Evolutionary conservation across 1,140 invertebrate genomes (phyloP), one percentile per base, ranked within the genome.

Genomic region (Ylistrum balloti): DNA sequence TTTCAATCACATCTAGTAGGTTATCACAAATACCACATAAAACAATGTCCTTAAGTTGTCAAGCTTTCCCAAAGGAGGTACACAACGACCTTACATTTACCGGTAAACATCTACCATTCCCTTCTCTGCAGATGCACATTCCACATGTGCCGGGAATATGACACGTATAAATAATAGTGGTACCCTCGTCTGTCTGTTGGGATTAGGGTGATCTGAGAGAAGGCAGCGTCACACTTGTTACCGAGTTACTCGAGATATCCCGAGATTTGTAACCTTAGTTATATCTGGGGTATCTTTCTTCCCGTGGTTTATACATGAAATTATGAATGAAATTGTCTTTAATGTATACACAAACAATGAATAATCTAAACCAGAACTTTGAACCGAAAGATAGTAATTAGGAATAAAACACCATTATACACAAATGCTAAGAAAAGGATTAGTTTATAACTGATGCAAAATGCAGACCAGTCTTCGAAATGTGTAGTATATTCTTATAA

Each of bases 151-250:
- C 56, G n/a, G 56, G 22, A 74, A 74, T 28, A 74, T n/a, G 56
- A n/a, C n/a, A n/a, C n/a, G 5, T 74, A 74, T 74, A 74, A 74
- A n/a, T 74, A 74, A 74, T 74, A 74, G 22, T 74, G 28, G 56
- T 74, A 74, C 1, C n/a, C 5, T 28, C n/a, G 56, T 7, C 5
- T 74, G 56, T 28, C 15, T 74, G 56, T 74, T 9, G 5, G 56
- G n/a, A n/a, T 74, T 74, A 74, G 22, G 17, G 17, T 74, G 56
- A 74, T 74, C 56, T 28, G 56, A 74, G 56, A n/a, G 56, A 11
- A 45, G 56, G n/a, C 2, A 74, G 28, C 22, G n/a, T 74, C n/a
- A 74, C n/a, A 28, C 17, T 74, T 74, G 56, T 74, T 74, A 74
- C 11, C 2, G 56, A 74, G 56, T n/a, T 74, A 74, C 56, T 74